Conservation (phyloP, 2,113 vertebrate genomes). For the Megaceryle torquata region DNA sequence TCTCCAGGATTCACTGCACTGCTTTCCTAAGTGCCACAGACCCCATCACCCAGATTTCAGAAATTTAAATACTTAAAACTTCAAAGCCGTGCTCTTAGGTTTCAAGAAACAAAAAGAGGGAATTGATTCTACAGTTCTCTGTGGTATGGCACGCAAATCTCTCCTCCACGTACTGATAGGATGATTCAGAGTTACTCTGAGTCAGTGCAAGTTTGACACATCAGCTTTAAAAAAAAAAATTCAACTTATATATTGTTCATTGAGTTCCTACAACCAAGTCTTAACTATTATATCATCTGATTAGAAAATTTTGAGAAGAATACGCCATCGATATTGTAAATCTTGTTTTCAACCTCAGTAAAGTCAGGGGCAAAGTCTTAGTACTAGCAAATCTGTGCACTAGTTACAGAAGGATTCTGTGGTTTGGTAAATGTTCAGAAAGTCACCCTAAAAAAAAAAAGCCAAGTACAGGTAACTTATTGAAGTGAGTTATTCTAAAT, state of each 20-base stretch:
- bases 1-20: neutral
- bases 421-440: neutral
- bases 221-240: neutral
- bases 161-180: slow-evolving; percentile 6
- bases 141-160: neutral
- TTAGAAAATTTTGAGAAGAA: neutral
- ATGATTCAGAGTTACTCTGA: slow-evolving; percentile 56
- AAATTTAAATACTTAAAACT: neutral
- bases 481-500: neutral
- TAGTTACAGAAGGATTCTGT: neutral
- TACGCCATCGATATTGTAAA: neutral
- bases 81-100: neutral
- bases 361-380: neutral
- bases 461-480: neutral
- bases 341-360: neutral
- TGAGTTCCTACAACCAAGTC: slow-evolving; percentile 2
- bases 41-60: neutral
- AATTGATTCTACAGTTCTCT: neutral
- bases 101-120: neutral
- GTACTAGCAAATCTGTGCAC: neutral
- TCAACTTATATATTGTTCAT: neutral
- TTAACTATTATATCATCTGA: neutral
- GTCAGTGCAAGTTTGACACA: slow-evolving; percentile 21
- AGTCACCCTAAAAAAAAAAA: neutral
- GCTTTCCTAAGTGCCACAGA: neutral